Evolutionary conservation across 2,113 vertebrate species (phyloP), one percentile per base, ranked within the genome.

Genomic region (Cyanistes caeruleus): DNA sequence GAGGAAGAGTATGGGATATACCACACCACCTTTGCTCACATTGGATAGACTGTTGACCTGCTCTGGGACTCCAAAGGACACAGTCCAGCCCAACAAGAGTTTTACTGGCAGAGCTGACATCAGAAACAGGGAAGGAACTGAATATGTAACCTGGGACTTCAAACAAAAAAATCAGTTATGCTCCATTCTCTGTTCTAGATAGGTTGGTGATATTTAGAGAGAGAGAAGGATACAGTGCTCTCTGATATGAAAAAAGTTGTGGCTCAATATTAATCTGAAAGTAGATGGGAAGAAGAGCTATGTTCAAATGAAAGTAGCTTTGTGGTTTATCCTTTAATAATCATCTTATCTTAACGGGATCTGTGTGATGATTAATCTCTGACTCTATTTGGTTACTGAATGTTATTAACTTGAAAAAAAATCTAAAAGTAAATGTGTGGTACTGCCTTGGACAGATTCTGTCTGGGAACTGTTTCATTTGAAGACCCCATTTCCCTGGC

Each of bases 301-400:
- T 74, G 49, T 90, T 46, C 52, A 76, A 76, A 75, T 56, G 43
- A 90, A 72, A 53, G 43, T 37, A 59, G 55, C 35, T 69, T 52
- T 92, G 51, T 84, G 51, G 31, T 84, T 93, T 94, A 65, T 72
- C 15, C 30, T 91, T 70, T 76, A 80, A 67, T 60, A 76, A 86
- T 55, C 15, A 27, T 67, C 43, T 92, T 75, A 48, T 51, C 59
- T 79, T 81, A 87, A 69, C 2, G 6, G 31, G 33, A 87, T 84
- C 74, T 84, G n/a, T 74, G 41, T 87, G 73, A 44, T 89, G 83
- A 93, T 81, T 96, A 70, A 79, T 84, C 39, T 84, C 76, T 58
- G 46, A 67, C 53, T 84, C 35, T 67, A 13, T 75, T 87, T 13
- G 3, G 48, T 90, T 83, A 55, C 56, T 63, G 81, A 90, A 79